Percentiles rank a stretch among this genome's conserved stretches.
These are phyloP conservation scores for Lethocerus indicus DNA, from an alignment of 1,140 invertebrate genomes.

Conservation along the genomic window DNA sequence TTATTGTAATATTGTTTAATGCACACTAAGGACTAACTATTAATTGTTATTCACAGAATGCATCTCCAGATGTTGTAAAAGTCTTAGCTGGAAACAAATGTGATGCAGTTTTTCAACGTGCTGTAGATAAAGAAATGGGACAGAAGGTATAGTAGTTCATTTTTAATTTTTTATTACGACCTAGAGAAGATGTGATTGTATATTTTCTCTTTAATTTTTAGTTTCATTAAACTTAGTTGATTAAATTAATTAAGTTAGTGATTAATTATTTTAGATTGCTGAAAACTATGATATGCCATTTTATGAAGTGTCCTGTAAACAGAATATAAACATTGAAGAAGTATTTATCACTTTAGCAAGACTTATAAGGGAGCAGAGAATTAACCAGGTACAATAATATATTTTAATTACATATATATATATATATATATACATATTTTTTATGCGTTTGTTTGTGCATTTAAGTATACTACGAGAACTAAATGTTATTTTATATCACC, in stretches of 20 bases:
- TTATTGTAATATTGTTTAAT: too few relatives aligned
- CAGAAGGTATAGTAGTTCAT: constrained; percentile 40
- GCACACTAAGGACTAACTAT: constrained; percentile 3
- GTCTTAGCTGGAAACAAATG: constrained; percentile 73
- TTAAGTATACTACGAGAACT: too few relatives aligned
- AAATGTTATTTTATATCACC: too few relatives aligned
- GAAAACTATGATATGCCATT: constrained; percentile 84
- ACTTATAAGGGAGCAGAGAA: constrained; percentile 61
- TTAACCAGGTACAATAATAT: constrained; percentile 41
- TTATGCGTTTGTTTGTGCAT: too few relatives aligned
- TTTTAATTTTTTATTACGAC: neutral
- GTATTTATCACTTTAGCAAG: constrained; percentile 65
- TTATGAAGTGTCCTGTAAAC: constrained; percentile 82
- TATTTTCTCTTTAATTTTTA: neutral
- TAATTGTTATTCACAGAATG: constrained; percentile 42
- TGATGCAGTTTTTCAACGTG: constrained; percentile 49
- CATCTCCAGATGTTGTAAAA: constrained; percentile 68
- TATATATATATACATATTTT: too few relatives aligned
- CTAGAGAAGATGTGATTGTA: neutral
- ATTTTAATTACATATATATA: too few relatives aligned
- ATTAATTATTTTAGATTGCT: constrained; percentile 46
- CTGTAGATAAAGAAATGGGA: constrained; percentile 57
- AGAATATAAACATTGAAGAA: constrained; percentile 77
- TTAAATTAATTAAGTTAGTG: neutral
- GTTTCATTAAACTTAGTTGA: constrained; percentile 2